Conservation (phyloP, 2,797 vertebrate species). For the Ataeniobius toweri region DNA sequence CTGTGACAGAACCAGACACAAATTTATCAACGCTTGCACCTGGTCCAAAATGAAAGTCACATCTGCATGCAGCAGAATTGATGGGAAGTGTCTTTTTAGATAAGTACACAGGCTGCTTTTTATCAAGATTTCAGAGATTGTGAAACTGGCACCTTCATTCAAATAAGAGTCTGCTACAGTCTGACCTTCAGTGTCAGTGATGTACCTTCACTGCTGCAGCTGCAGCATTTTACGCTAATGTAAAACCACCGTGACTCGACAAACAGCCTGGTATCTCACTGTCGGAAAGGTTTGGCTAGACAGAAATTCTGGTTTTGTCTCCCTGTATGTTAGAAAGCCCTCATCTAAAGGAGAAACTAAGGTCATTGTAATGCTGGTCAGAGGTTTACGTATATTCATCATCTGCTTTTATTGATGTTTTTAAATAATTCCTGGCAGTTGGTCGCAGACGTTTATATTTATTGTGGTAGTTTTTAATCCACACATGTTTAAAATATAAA, state of each 20-base stretch:
- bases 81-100: slow-evolving; percentile 29
- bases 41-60: slow-evolving; percentile 17
- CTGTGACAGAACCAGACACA: slow-evolving; percentile 33
- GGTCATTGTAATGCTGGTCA: slow-evolving; percentile 5
- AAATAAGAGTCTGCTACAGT: slow-evolving; percentile 52
- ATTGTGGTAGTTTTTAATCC: not conserved
- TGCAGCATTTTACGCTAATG: slow-evolving; percentile 17
- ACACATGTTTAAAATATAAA: not conserved
- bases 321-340: slow-evolving; percentile 35
- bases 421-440: not conserved
- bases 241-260: slow-evolving; percentile 6
- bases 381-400: not conserved
- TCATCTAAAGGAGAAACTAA: slow-evolving; percentile 30
- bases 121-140: slow-evolving; percentile 61
- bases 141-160: slow-evolving; percentile 46
- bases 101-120: slow-evolving; percentile 30
- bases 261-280: slow-evolving; percentile 20
- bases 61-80: slow-evolving; percentile 16
- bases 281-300: slow-evolving; percentile 33
- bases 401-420: not conserved
- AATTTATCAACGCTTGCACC: slow-evolving; percentile 5
- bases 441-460: not conserved
- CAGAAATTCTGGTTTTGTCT: slow-evolving; percentile 25
- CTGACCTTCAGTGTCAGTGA: slow-evolving; percentile 65
- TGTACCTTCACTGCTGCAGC: slow-evolving; percentile 20